These are phyloP conservation scores for Deladenus siricidicola DNA, from an alignment of 2,888 invertebrate species.

Conservation along the genomic window DNA sequence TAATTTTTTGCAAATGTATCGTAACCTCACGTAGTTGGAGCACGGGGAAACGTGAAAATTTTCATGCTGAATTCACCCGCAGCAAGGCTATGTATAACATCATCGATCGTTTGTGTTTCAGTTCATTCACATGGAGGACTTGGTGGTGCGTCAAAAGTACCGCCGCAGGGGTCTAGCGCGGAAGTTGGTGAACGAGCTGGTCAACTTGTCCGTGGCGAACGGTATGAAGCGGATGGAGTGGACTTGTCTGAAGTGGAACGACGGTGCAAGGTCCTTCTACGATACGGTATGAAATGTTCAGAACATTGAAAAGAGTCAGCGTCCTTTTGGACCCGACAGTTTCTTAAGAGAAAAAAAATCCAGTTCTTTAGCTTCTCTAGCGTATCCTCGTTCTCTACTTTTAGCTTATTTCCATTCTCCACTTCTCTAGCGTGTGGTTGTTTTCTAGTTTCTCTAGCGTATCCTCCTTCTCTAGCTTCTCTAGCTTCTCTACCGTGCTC, in stretches of 20 bases:
- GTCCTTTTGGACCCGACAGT: too few species aligned
- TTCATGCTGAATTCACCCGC: too few species aligned
- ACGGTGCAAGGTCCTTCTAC: not conserved
- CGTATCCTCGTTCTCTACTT: too few species aligned
- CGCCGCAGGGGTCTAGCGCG: not conserved
- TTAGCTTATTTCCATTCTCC: too few species aligned
- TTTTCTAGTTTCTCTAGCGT: too few species aligned
- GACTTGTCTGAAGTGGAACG: not conserved
- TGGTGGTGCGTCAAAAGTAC: constrained; percentile 3
- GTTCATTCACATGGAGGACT: constrained; percentile 2
- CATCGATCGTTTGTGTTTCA: not conserved
- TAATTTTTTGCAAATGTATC: too few species aligned
- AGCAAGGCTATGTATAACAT: not conserved
- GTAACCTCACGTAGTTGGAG: too few species aligned
- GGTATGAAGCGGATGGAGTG: not conserved
- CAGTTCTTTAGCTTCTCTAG: too few species aligned
- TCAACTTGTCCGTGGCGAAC: not conserved
- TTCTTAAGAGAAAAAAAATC: not conserved
- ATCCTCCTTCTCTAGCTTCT: too few species aligned
- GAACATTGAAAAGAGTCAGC: not conserved
- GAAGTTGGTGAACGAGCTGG: not conserved
- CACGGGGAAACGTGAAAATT: too few species aligned
- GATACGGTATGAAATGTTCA: not conserved
- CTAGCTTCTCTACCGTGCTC: too few species aligned
- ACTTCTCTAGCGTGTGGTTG: too few species aligned